These are phyloP conservation scores for Saimiri boliviensis DNA, from an alignment of 2,113 vertebrate species.

Conservation along the genomic window DNA sequence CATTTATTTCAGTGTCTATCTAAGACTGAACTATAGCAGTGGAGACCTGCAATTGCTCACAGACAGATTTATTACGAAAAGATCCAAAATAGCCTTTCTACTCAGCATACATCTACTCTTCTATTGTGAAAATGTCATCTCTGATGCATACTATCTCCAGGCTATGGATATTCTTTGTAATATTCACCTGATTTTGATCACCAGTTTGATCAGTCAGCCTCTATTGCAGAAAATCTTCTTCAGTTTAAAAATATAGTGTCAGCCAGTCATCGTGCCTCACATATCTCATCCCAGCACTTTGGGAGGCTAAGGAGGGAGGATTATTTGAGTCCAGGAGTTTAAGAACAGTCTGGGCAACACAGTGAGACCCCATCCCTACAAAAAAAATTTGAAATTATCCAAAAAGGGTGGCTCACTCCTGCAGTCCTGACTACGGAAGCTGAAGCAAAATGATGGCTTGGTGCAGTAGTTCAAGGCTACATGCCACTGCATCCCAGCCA, in stretches of 20 bases:
- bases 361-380: too few relatives aligned
- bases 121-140: background rate
- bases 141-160: background rate
- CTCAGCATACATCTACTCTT: background rate
- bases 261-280: background rate
- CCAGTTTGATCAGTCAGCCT: background rate
- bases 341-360: too few relatives aligned
- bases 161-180: background rate
- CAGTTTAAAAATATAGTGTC: background rate
- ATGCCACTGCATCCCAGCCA: too few relatives aligned
- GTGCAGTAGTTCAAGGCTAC: too few relatives aligned
- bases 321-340: too few relatives aligned
- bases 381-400: too few relatives aligned
- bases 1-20: background rate
- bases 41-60: background rate
- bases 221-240: background rate
- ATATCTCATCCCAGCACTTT: too few relatives aligned
- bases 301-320: too few relatives aligned
- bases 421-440: too few relatives aligned
- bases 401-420: too few relatives aligned
- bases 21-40: background rate
- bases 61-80: constrained; percentile 7
- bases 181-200: background rate
- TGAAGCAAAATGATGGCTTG: too few relatives aligned
- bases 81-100: background rate